Conservation (phyloP, 2,113 vertebrate genomes). For the Otus sunia region DNA sequence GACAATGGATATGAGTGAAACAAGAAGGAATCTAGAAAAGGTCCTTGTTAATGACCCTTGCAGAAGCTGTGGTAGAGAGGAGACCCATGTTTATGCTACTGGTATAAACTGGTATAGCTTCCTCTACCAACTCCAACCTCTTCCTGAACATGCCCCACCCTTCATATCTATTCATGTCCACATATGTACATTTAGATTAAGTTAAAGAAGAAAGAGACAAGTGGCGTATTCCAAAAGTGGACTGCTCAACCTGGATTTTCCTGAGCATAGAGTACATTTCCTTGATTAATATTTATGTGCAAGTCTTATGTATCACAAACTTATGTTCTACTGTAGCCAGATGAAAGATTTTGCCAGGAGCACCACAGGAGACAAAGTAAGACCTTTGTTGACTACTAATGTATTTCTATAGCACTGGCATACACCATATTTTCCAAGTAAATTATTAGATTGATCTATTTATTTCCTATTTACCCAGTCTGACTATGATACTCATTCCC, state of each 20-base stretch:
- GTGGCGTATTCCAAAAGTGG: not conserved
- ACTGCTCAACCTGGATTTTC: not conserved
- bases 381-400: not conserved
- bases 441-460: not conserved
- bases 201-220: not conserved
- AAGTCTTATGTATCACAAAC: not conserved
- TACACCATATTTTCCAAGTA: not conserved
- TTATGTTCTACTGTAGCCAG: not conserved
- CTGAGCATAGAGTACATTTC: not conserved
- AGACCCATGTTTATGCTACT: not conserved
- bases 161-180: not conserved
- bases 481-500: not conserved
- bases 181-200: not conserved
- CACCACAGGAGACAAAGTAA: not conserved
- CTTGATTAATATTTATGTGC: not conserved
- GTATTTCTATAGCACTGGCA: not conserved
- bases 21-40: not conserved
- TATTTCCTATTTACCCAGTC: not conserved
- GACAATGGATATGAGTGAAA: not conserved
- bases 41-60: not conserved
- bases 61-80: not conserved
- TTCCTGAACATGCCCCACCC: not conserved
- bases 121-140: not conserved
- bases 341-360: not conserved
- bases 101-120: not conserved